Percentiles rank a stretch among this genome's conserved stretches.
Evolutionary conservation across 2,113 vertebrate species (phyloP).

Genomic region (Atherinomorus stipes): DNA sequence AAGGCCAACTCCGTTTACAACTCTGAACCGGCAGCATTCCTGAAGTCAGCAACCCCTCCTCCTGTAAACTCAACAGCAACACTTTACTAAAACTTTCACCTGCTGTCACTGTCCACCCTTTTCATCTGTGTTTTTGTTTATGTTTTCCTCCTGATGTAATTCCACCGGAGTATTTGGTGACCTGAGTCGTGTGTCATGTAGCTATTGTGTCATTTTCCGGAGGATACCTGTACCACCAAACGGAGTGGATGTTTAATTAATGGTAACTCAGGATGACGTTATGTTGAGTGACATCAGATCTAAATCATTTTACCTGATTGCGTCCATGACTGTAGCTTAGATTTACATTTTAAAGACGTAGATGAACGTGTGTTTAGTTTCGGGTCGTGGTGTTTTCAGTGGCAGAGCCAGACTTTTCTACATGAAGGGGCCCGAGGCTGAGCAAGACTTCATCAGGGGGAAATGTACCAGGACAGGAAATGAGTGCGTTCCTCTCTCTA

Average conservation of each 20-base stretch:
- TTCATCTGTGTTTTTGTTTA: background rate
- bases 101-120: background rate
- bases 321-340: background rate
- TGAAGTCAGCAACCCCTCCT: slow-evolving; percentile 60
- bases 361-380: too few relatives aligned
- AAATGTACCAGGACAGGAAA: background rate
- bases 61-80: slow-evolving; percentile 18
- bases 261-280: background rate
- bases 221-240: background rate
- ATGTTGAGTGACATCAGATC: background rate
- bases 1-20: slow-evolving; percentile 80
- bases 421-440: too few relatives aligned
- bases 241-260: background rate
- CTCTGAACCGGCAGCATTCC: slow-evolving; percentile 75
- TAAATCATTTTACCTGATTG: background rate
- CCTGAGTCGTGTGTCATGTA: background rate
- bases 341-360: background rate
- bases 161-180: background rate
- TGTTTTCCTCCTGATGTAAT: too few relatives aligned
- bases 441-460: too few relatives aligned
- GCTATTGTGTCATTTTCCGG: background rate
- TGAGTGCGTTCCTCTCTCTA: background rate
- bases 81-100: slow-evolving; percentile 9
- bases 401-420: too few relatives aligned
- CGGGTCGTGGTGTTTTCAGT: too few relatives aligned